These are phyloP conservation scores for Pitta sordida DNA, from an alignment of 2,113 vertebrate species.

Conservation along the genomic window DNA sequence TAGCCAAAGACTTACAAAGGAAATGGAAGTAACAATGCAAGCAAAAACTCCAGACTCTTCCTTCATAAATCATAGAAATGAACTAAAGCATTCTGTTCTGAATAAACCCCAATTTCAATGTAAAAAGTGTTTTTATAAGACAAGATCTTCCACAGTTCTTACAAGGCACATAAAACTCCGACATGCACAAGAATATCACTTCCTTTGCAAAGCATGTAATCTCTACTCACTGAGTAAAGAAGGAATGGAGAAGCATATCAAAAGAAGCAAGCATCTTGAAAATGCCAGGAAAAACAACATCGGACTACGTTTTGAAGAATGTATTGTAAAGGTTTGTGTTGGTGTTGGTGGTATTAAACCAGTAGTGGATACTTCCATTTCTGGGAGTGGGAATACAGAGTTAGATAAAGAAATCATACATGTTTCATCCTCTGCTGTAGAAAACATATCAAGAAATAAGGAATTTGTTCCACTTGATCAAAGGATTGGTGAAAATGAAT, in stretches of 20 bases:
- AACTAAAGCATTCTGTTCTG: conserved; percentile 67
- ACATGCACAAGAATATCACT: conserved; percentile 83
- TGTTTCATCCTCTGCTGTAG: conserved; percentile 13
- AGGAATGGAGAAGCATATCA: conserved; percentile 89
- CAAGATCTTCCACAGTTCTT: conserved; percentile 81
- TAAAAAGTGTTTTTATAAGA: conserved; percentile 86
- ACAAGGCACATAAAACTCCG: conserved; percentile 84
- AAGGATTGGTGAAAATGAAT: conserved; percentile 16
- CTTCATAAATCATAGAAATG: conserved; percentile 49
- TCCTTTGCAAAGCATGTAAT: conserved; percentile 87
- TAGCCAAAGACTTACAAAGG: not conserved
- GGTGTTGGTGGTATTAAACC: conserved; percentile 70
- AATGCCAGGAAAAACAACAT: conserved; percentile 79
- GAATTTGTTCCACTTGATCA: conserved; percentile 36
- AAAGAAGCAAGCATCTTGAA: conserved; percentile 84
- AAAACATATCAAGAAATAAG: not conserved
- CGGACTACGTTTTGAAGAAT: conserved; percentile 79
- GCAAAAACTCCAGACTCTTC: conserved; percentile 22
- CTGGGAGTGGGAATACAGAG: conserved; percentile 53
- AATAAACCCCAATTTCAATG: conserved; percentile 85
- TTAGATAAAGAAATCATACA: conserved; percentile 39
- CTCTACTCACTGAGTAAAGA: conserved; percentile 86
- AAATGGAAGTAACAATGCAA: conserved; percentile 38
- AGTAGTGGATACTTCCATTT: conserved; percentile 37
- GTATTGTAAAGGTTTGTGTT: conserved; percentile 84